Evolutionary conservation across 2,888 invertebrate species (phyloP).

Genomic region (Pheosia tremula): DNA sequence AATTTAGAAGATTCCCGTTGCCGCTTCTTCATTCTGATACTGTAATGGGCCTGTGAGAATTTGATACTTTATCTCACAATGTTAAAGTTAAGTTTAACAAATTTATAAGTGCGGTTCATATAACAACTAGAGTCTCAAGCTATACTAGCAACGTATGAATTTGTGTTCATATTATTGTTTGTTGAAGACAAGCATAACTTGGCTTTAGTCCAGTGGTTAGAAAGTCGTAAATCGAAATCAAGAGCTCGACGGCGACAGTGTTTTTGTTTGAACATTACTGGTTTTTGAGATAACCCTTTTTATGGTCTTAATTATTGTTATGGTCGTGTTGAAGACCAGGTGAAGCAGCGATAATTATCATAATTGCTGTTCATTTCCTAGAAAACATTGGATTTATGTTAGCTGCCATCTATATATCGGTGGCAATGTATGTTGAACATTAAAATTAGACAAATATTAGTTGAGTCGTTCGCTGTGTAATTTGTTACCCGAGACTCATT

Average conservation of each 20-base stretch:
- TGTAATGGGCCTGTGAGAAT: slow-evolving; percentile 69
- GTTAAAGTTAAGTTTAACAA: slow-evolving; percentile 21
- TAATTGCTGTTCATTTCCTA: slow-evolving; percentile 70
- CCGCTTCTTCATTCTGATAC: slow-evolving; percentile 65
- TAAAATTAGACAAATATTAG: slow-evolving; percentile 32
- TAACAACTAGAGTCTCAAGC: slow-evolving; percentile 15
- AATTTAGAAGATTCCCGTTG: slow-evolving; percentile 63
- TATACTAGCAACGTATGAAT: slow-evolving; percentile 17
- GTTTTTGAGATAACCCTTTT: slow-evolving; percentile 74
- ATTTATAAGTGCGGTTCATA: slow-evolving; percentile 14
- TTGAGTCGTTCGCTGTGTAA: slow-evolving; percentile 24
- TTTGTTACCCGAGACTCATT: slow-evolving; percentile 21
- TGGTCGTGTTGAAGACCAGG: slow-evolving; percentile 59
- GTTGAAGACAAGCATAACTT: slow-evolving; percentile 29
- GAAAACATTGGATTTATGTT: slow-evolving; percentile 53
- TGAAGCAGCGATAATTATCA: slow-evolving; percentile 74
- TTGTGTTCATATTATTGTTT: slow-evolving; percentile 22
- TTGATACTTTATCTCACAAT: slow-evolving; percentile 67
- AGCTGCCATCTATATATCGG: slow-evolving; percentile 20
- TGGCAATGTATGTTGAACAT: slow-evolving; percentile 38
- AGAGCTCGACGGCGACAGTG: slow-evolving; percentile 64
- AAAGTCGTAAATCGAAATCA: slow-evolving; percentile 68
- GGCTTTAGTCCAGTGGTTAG: slow-evolving; percentile 44
- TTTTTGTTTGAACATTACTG: slow-evolving; percentile 78
- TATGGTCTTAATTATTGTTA: slow-evolving; percentile 77